A percentile compares a stretch with the other conserved stretches of the same genome.
Conservation (phyloP, 1,140 invertebrate genomes). For the Drosophila malerkotliana region DNA sequence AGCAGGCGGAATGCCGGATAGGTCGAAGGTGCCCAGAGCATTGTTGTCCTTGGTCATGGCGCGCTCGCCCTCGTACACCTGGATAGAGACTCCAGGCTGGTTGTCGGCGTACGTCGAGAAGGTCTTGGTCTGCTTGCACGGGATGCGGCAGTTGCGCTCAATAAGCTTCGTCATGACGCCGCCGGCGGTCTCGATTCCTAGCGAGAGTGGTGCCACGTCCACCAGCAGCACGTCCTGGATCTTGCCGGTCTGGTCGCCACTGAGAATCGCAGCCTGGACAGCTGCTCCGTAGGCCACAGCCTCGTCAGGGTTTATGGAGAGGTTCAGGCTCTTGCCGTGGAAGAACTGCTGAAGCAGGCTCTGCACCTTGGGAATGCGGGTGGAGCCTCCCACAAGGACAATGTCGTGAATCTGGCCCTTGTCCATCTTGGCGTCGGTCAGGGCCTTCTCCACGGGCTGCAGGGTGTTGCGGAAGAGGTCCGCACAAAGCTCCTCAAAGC, state of each 20-base stretch:
- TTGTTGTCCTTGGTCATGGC: slow-evolving; percentile 91
- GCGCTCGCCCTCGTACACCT: slow-evolving; percentile 88
- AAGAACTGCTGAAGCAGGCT: slow-evolving; percentile 87
- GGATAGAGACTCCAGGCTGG: slow-evolving; percentile 89
- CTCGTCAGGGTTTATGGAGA: slow-evolving; percentile 92
- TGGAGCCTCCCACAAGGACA: slow-evolving; percentile 86
- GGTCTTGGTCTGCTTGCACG: slow-evolving; percentile 87
- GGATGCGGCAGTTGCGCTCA: slow-evolving; percentile 87
- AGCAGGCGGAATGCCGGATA: slow-evolving; percentile 92
- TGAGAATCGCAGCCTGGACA: slow-evolving; percentile 91
- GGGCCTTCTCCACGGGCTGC: slow-evolving; percentile 89
- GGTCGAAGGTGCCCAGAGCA: slow-evolving; percentile 90
- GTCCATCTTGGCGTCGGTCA: slow-evolving; percentile 7
- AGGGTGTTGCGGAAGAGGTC: slow-evolving; percentile 91
- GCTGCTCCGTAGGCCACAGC: slow-evolving; percentile 90
- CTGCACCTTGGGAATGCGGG: slow-evolving; percentile 88
- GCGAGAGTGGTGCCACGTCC: slow-evolving; percentile 86
- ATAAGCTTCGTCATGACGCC: slow-evolving; percentile 88
- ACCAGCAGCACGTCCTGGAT: slow-evolving; percentile 88
- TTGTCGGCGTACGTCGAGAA: slow-evolving; percentile 89
- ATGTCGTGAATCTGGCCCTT: slow-evolving; percentile 7
- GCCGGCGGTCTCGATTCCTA: slow-evolving; percentile 84
- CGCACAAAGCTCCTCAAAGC: slow-evolving; percentile 94
- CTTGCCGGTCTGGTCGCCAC: slow-evolving; percentile 89
- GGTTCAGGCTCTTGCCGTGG: slow-evolving; percentile 87